Base-by-base conservation (phyloP, 2,113 vertebrate species). In the Lepisosteus osseus region DNA sequence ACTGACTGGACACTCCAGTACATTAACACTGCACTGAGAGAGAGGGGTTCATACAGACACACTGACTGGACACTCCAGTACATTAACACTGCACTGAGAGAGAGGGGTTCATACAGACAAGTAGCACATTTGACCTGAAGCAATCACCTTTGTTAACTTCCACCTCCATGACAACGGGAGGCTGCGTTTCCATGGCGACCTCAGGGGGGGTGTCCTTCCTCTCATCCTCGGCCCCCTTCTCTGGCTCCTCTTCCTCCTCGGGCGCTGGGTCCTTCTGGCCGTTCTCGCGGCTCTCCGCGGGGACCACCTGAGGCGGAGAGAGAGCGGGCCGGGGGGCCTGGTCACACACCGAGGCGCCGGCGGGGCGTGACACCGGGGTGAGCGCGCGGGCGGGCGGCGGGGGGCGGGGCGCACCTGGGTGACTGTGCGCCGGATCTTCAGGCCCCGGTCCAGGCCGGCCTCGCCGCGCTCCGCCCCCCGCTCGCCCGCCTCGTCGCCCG, bases 391-490 rank as follows among this genome's bases (percentile, higher is more conserved):
- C 15, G 8, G 17, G 61, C 15, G 47, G 5, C 12, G 47, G 7
- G 29, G 47, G 7, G 29, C 45, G 4, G 66, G 51, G 8, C 63
- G 14, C 0, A 94, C 95, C 94, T 97, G 95, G 42, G 95, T 96
- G 76, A 97, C 95, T 0, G 95, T 96, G 77, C 95, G 93, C 65
- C 94, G 88, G 82, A 97, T 96, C 89, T 95, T 95, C 51, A 97
- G 92, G 7, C 92, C 94, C 72, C 93, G 93, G 80, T 96, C 95
- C 54, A 87, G 87, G 44, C 82, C 82, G 42, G 89, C 88, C 17
- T 95, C 94, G 1, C 81, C 80, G 42, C 15, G 15, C 15, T 17
- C 80, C 83, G 15, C 92, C 61, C 89, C 82, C 57, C 83, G 86
- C 59, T 83, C 90, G 59, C 93, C 93, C 0, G 90, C 85, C 61